Percentiles rank a stretch among this genome's conserved stretches.
These are phyloP conservation scores for Adelosebastes latens DNA, from an alignment of 2,797 vertebrate genomes.

Conservation along the genomic window DNA sequence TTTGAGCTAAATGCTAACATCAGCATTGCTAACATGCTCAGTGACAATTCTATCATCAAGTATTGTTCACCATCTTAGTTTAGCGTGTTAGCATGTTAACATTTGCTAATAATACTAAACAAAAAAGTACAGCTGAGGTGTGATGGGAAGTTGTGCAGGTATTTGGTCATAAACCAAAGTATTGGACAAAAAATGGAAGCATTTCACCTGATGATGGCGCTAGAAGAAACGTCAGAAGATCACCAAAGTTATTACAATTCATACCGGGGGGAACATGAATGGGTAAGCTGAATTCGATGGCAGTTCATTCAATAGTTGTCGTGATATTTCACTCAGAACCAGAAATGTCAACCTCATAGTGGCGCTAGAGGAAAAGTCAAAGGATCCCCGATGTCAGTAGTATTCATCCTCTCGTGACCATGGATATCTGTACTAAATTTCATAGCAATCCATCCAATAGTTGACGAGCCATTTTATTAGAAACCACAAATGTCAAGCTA, in stretches of 20 bases:
- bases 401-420: no score
- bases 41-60: background rate
- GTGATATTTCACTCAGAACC: no score
- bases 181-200: background rate
- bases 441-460: background rate
- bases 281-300: no score
- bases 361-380: no score
- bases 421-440: background rate
- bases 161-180: background rate
- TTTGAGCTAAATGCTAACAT: background rate
- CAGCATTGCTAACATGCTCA: background rate
- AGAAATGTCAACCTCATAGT: no score
- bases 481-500: background rate
- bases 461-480: background rate
- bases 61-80: background rate
- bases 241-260: background rate
- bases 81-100: background rate
- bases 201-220: background rate
- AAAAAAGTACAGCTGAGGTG: background rate
- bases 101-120: background rate
- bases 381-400: no score
- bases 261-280: background rate
- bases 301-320: no score
- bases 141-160: background rate
- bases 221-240: background rate